These are phyloP conservation scores for Cactoblastis cactorum DNA, from an alignment of 2,888 invertebrate species.

Conservation along the genomic window DNA sequence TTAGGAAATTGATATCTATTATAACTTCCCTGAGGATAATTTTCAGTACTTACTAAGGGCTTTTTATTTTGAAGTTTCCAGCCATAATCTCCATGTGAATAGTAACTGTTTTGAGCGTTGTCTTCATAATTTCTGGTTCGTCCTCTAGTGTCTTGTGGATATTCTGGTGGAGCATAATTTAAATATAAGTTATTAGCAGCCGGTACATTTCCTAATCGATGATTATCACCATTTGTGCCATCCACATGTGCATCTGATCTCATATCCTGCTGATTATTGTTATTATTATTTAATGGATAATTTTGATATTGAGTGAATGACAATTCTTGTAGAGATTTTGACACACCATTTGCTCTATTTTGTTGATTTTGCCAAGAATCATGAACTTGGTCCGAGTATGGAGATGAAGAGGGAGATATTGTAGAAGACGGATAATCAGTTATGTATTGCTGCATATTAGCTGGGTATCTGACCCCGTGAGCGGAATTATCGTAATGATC, in stretches of 20 bases:
- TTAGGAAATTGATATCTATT: conserved; percentile 46
- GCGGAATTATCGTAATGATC: conserved; percentile 69
- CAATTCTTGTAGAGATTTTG: conserved; percentile 56
- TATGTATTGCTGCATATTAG: conserved; percentile 50
- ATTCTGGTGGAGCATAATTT: conserved; percentile 62
- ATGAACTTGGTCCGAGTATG: conserved; percentile 47
- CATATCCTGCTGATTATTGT: conserved; percentile 43
- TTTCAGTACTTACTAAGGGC: conserved; percentile 33
- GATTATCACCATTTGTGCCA: conserved; percentile 50
- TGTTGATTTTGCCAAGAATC: conserved; percentile 55
- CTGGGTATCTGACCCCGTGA: conserved; percentile 59
- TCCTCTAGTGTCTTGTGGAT: conserved; percentile 44
- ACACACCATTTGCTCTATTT: conserved; percentile 43
- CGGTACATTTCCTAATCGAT: conserved; percentile 52
- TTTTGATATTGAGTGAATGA: conserved; percentile 51
- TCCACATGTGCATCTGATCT: conserved; percentile 41
- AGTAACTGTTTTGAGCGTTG: conserved; percentile 46
- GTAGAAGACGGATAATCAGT: conserved; percentile 59
- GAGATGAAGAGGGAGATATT: conserved; percentile 43
- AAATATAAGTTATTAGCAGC: conserved; percentile 63
- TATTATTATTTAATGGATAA: conserved; percentile 33
- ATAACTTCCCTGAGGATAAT: conserved; percentile 41
- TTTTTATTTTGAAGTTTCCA: conserved; percentile 70
- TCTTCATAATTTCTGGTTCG: conserved; percentile 52
- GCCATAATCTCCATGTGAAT: conserved; percentile 71